Conservation (phyloP, 2,888 invertebrate species). For the Poecilobothrus nobilitatus region DNA sequence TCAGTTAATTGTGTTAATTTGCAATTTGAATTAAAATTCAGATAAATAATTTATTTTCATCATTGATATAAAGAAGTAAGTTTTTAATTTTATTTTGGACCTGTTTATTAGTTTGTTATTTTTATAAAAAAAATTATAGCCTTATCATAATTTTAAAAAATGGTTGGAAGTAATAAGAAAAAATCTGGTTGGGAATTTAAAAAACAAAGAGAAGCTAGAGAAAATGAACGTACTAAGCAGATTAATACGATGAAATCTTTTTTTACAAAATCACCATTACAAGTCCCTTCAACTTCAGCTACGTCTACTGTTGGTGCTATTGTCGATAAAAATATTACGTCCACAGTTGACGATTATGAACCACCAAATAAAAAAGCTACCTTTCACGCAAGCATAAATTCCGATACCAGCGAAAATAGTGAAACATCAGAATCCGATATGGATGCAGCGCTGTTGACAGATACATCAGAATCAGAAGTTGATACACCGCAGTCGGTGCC, state of each 20-base stretch:
- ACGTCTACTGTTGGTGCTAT: conserved; percentile 10
- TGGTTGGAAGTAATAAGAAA: conserved; percentile 10
- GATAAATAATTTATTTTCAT: conserved; percentile 10
- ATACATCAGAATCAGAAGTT: conserved; percentile 10
- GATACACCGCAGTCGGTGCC: conserved; percentile 8
- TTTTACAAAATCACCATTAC: conserved; percentile 10
- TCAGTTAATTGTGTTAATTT: conserved; percentile 8
- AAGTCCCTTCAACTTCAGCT: conserved; percentile 10
- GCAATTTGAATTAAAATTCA: conserved; percentile 3
- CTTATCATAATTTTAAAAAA: conserved; percentile 11
- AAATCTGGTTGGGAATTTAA: conserved; percentile 11
- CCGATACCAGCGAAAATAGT: conserved; percentile 10
- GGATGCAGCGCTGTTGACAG: conserved; percentile 8
- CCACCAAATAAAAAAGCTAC: conserved; percentile 10
- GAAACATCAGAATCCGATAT: conserved; percentile 7
- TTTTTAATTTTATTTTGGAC: conserved; percentile 9
- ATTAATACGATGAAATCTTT: conserved; percentile 8
- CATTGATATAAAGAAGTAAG: conserved; percentile 8
- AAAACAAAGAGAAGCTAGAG: conserved; percentile 8
- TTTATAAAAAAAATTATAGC: conserved; percentile 7
- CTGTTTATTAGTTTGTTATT: neutral
- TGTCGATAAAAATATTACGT: conserved; percentile 10
- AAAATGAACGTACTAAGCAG: conserved; percentile 12
- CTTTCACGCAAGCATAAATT: conserved; percentile 9
- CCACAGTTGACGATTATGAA: conserved; percentile 10